A percentile compares a stretch with the other conserved stretches of the same genome.
Conservation (phyloP, 2,113 vertebrate genomes). For the Rhinopomastus cyanomelas region DNA sequence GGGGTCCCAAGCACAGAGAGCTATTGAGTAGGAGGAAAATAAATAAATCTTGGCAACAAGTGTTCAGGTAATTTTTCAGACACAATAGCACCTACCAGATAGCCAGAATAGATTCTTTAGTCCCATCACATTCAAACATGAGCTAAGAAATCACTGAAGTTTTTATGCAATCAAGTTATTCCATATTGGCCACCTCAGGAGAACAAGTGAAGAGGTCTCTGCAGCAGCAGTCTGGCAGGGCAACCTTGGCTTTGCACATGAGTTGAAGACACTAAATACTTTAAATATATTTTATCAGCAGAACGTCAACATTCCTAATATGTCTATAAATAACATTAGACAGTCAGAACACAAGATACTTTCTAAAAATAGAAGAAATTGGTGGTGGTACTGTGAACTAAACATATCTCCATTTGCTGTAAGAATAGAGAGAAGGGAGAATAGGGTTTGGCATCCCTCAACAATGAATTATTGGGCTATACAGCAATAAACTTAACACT, state of each 20-base stretch:
- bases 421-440: neutral
- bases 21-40: neutral
- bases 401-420: neutral
- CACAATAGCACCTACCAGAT: neutral
- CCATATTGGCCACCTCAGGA: neutral
- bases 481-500: slow-evolving; percentile 68
- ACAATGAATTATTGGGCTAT: slow-evolving; percentile 40
- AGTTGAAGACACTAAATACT: neutral
- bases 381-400: neutral
- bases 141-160: neutral
- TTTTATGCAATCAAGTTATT: neutral
- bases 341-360: neutral
- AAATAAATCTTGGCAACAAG: fast-evolving
- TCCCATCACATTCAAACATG: neutral
- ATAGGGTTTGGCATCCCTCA: neutral
- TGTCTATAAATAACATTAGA: neutral
- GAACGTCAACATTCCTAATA: neutral
- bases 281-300: neutral
- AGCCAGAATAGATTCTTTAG: neutral
- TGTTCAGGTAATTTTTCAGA: neutral
- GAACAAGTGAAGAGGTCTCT: neutral
- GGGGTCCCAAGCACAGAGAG: neutral
- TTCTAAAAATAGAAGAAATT: neutral
- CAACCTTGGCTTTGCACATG: neutral
- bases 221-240: neutral